Percentiles rank a stretch among this genome's conserved stretches.
These are phyloP conservation scores for Haliclona indistincta DNA, from an alignment of 37 sponge, comb jelly and placozoan species.

Conservation along the genomic window DNA sequence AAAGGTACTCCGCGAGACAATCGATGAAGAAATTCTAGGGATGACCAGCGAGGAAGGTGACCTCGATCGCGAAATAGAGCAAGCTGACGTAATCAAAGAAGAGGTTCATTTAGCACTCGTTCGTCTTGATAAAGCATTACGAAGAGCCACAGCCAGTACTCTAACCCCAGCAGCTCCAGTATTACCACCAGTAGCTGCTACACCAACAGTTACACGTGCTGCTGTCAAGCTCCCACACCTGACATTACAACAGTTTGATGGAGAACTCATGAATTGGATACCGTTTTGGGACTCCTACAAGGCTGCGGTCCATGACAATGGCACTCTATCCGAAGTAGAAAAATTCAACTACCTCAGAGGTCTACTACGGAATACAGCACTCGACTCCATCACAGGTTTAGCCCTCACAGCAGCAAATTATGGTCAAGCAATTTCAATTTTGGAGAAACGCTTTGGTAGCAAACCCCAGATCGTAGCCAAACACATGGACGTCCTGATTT, in stretches of 20 bases:
- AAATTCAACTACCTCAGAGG: slow-evolving; percentile 19
- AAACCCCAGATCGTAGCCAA: slow-evolving; percentile 21
- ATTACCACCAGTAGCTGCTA: too few species aligned
- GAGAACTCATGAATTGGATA: slow-evolving; percentile 12
- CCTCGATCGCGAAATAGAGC: too few species aligned
- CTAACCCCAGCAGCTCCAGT: too few species aligned
- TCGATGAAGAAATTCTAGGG: too few species aligned
- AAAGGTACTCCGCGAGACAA: too few species aligned
- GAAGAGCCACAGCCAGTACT: too few species aligned
- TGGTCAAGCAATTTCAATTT: slow-evolving; percentile 11
- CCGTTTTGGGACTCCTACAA: slow-evolving; percentile 24
- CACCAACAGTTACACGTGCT: too few species aligned
- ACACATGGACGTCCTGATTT: slow-evolving; percentile 39
- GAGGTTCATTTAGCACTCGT: too few species aligned
- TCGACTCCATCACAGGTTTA: slow-evolving; percentile 5
- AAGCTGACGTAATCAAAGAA: too few species aligned
- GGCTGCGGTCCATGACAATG: slow-evolving; percentile 11
- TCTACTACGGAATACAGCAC: slow-evolving; percentile 10
- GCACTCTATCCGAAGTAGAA: slow-evolving; percentile 1
- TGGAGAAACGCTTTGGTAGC: slow-evolving; percentile 37
- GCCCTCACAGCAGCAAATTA: slow-evolving; percentile 31
- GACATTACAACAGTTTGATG: slow-evolving; percentile 1
- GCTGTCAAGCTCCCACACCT: slow-evolving; percentile 21
- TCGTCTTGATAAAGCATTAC: too few species aligned
- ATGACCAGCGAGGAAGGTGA: too few species aligned